Percentiles rank a stretch among this genome's conserved stretches.
Conservation (phyloP, 2,888 invertebrate genomes). For the Spilosoma lubricipeda region DNA sequence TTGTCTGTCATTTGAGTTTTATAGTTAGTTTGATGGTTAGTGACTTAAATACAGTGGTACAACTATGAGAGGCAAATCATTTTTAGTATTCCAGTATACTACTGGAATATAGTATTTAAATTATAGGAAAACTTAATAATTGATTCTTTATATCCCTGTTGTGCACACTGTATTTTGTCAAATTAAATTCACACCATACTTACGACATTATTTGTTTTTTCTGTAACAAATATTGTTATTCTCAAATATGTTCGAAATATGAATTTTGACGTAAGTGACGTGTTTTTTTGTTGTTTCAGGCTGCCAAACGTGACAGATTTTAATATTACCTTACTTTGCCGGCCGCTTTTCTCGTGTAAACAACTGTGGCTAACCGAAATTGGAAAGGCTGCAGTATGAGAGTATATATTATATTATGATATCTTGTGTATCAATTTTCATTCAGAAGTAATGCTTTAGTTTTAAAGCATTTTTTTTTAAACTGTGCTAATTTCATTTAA, state of each 20-base stretch:
- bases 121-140: no score
- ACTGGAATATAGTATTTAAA: no score
- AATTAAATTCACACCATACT: not conserved
- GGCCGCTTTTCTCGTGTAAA: not conserved
- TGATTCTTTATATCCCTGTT: no score
- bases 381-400: not conserved
- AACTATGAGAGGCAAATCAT: not conserved
- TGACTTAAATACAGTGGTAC: not conserved
- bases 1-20: constrained; percentile 30
- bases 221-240: not conserved
- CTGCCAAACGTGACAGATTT: not conserved
- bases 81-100: no score
- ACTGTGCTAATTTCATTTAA: no score
- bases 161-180: no score
- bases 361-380: not conserved
- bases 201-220: not conserved
- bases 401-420: not conserved
- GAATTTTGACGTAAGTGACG: not conserved
- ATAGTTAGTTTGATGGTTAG: not conserved
- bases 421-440: not conserved
- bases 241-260: not conserved
- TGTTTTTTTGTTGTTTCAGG: not conserved
- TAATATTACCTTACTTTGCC: not conserved
- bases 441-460: no score
- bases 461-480: not conserved